Evolutionary conservation across 2,113 vertebrate species (phyloP), one percentile per base, ranked within the genome.

Genomic region (Collichthys lucidus): DNA sequence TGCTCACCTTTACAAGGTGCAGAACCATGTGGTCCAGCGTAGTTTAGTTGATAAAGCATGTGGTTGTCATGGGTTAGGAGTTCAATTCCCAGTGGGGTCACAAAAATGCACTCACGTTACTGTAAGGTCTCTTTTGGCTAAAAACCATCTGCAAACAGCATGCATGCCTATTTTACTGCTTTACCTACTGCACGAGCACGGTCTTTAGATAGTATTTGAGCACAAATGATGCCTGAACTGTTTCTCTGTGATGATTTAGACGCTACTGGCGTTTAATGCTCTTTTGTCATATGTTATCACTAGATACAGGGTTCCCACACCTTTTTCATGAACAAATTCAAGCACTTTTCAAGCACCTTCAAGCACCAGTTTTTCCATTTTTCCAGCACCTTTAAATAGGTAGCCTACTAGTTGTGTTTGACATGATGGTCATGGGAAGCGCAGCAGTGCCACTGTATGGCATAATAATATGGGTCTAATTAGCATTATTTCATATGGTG

Each of bases 61-160:
- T 50, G 81, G 76, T 59, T 80, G 63, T 60, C 80, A 63, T 14
- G 71, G 77, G 88, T 80, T 80, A 88, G 78, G 50, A 83, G 84
- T 87, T 88, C 79, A 89, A 52, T 22, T 86, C 88, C 71, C 86
- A 84, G 70, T 64, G 68, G 85, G 85, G 79, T 77, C 88, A 78
- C 84, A 89, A 75, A 86, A 79, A 74, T 71, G 82, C 85, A 56
- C 82, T 89, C 73, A n/a, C 77, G 73, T 74, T 81, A 76, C 76
- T 76, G 59, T 86, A 77, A 83, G 76, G 76, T 66, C 72, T 66
- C 72, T 61, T 80, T 69, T 50, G 64, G 83, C 74, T 77, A 76
- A 80, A 83, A 83, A 75, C 79, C 73, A 82, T 91, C 86, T 86
- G 81, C 84, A 90, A 86, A 88, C 82, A 82, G 86, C 81, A 75